These are phyloP conservation scores for Lampris incognitus DNA, from an alignment of 2,113 vertebrate species.

Conservation along the genomic window DNA sequence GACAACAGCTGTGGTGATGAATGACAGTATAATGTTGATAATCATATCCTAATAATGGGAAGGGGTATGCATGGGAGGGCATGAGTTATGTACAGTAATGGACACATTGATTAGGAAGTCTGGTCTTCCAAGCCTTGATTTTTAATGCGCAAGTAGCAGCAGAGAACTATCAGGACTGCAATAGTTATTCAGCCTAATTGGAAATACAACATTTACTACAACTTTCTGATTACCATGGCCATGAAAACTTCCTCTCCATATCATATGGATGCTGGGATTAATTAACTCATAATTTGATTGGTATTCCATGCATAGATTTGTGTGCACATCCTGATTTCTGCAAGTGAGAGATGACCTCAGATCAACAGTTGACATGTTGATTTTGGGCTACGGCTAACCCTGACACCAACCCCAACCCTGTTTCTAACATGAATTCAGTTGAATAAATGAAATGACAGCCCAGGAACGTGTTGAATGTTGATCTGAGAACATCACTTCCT, in stretches of 20 bases:
- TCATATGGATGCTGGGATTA: not conserved
- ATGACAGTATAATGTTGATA: not conserved
- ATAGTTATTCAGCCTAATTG: not conserved
- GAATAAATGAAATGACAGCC: no score
- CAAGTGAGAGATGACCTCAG: no score
- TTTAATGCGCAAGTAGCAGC: not conserved
- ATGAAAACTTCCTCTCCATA: not conserved
- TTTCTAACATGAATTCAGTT: no score
- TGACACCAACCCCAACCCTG: no score
- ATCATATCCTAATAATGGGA: conserved; percentile 21
- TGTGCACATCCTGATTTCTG: not conserved
- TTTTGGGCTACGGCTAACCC: no score
- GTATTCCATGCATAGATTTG: not conserved
- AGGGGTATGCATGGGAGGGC: not conserved
- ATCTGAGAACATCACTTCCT: no score
- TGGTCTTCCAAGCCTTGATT: not conserved
- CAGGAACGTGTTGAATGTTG: no score
- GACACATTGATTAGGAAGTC: not conserved
- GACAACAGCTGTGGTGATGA: not conserved
- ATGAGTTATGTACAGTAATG: not conserved
- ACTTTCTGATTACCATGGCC: not conserved
- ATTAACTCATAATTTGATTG: not conserved
- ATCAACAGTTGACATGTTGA: no score
- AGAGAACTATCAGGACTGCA: not conserved
- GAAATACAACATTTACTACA: not conserved